Conservation (phyloP, 1,140 invertebrate genomes). For the Sycobia sp. region DNA sequence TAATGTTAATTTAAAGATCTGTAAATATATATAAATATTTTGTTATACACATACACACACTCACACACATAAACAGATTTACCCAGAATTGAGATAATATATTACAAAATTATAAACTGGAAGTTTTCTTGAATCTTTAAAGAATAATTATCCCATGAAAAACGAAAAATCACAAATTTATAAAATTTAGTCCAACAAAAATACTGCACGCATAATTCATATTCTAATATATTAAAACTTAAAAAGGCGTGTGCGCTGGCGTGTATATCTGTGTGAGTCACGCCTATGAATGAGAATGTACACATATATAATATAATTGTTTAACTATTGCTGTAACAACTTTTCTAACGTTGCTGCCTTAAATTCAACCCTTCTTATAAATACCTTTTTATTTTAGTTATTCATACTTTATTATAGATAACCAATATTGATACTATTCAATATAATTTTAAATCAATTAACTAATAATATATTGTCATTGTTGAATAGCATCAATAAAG, state of each 20-base stretch:
- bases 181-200: slow-evolving; percentile 20
- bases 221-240: slow-evolving; percentile 19
- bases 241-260: background rate
- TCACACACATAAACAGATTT: slow-evolving; percentile 1
- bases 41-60: slow-evolving; percentile 27
- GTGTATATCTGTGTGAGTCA: slow-evolving; percentile 2
- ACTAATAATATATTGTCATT: slow-evolving; percentile 17
- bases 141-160: slow-evolving; percentile 16
- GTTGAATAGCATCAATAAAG: slow-evolving; percentile 8
- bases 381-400: slow-evolving; percentile 11
- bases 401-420: too few species aligned
- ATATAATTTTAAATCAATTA: too few species aligned
- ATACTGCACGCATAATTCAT: slow-evolving; percentile 10
- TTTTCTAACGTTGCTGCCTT: slow-evolving; percentile 36
- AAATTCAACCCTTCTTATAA: slow-evolving; percentile 9
- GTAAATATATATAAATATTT: slow-evolving; percentile 16
- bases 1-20: slow-evolving; percentile 41
- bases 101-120: slow-evolving; percentile 19
- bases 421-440: too few species aligned
- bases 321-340: slow-evolving; percentile 35
- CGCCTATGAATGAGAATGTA: background rate
- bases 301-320: slow-evolving; percentile 16
- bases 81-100: slow-evolving; percentile 16
- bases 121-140: slow-evolving; percentile 24
- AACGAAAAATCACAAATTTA: slow-evolving; percentile 14